These are phyloP conservation scores for Unio delphinus DNA, from an alignment of 2,888 invertebrate species.

Conservation along the genomic window DNA sequence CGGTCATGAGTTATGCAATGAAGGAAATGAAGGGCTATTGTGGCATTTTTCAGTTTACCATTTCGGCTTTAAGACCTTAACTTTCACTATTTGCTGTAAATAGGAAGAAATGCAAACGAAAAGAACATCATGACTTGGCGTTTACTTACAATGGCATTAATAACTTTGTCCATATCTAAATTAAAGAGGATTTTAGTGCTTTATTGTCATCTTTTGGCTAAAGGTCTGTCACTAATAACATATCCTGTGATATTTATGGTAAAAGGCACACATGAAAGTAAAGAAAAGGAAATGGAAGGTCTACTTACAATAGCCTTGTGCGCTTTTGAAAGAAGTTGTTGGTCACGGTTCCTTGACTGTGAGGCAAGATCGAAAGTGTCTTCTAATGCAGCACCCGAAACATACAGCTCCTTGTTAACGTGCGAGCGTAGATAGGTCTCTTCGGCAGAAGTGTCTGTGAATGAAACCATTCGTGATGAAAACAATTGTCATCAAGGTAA, in stretches of 20 bases:
- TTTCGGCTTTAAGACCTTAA: too few relatives aligned
- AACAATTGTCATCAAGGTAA: too few relatives aligned
- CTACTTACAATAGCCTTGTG: conserved; percentile 59
- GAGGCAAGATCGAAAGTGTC: conserved; percentile 53
- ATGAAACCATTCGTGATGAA: not conserved
- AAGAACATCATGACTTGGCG: too few relatives aligned
- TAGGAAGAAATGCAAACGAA: too few relatives aligned
- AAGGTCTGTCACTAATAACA: not conserved
- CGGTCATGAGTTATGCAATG: too few relatives aligned
- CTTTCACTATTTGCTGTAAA: too few relatives aligned
- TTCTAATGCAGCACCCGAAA: conserved; percentile 50
- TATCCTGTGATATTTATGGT: too few relatives aligned
- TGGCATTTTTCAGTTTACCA: too few relatives aligned
- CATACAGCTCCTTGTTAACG: conserved; percentile 40
- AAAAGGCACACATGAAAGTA: not conserved
- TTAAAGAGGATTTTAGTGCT: too few relatives aligned
- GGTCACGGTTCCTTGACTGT: conserved; percentile 53
- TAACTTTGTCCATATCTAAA: too few relatives aligned
- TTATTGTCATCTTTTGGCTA: not conserved
- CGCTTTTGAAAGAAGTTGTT: conserved; percentile 47
- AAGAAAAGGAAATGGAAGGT: not conserved
- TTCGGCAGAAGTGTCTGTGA: conserved; percentile 42
- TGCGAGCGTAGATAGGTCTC: conserved; percentile 41
- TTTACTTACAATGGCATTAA: too few relatives aligned
- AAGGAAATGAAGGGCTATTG: too few relatives aligned